Base-by-base conservation (phyloP, 1,140 invertebrate genomes). In the Pygmarrhopalites habei region DNA sequence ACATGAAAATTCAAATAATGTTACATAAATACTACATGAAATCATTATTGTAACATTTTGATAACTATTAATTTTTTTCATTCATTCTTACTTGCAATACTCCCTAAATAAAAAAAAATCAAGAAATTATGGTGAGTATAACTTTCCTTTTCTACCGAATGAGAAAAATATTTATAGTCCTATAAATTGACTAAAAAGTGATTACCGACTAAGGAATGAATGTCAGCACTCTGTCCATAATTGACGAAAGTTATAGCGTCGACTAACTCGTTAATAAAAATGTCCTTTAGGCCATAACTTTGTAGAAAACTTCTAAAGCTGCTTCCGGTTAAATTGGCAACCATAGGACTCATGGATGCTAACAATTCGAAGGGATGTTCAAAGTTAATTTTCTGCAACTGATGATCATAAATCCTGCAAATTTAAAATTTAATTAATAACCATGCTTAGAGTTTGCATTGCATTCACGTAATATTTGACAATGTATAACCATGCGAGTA, bases 161-260 rank as follows among this genome's bases (percentile, higher is more conserved):
- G 35, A 46, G 28, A 44, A 15, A 35, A 0, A 51, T 46, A 14
- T n/a, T 55, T n/a, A 15, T 30, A 55, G 25, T 12, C 2, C 4
- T 2, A 12, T 35, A 17, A 32, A 32, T n/a, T n/a, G 7, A 58
- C 23, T 58, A 35, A 35, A 58, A 12, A 29, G 17, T 23, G 72
- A 76, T 74, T 74, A 80, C 81, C 83, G 56, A 85, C 82, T 75
- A 86, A 84, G 63, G 79, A 78, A 62, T 82, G 83, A 26, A 83
- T 73, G 59, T 78, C 71, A 1, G 77, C 77, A 25, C 77, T 77
- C 72, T 87, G 85, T 32, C 84, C 83, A 72, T 86, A 87, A 75
- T 86, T 86, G 0, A 78, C 79, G 47, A 79, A 77, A 29, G 80
- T 71, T 23, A 79, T 78, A 10, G 80, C 78, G 64, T 77, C 72